Evolutionary conservation across 2,797 vertebrate genomes (phyloP).

Genomic region (Megaceryle alcyon): DNA sequence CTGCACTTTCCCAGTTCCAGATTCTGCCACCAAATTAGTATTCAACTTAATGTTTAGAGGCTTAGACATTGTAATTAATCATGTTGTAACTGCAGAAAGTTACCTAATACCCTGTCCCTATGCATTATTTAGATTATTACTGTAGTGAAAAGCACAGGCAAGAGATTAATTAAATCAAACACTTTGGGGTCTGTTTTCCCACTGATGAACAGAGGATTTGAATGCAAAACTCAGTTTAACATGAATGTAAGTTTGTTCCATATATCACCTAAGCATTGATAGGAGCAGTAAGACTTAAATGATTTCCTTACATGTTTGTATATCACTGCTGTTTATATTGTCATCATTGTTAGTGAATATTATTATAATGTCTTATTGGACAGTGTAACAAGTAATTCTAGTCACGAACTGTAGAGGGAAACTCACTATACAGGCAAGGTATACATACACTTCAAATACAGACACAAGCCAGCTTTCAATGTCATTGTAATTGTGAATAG

Average conservation of each 20-base stretch:
- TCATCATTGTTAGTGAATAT: not conserved
- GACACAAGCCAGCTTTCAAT: not conserved
- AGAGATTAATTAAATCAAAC: slow-evolving; percentile 73
- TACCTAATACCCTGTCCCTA: slow-evolving; percentile 52
- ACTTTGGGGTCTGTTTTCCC: slow-evolving; percentile 40
- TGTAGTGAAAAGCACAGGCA: slow-evolving; percentile 35
- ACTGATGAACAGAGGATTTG: slow-evolving; percentile 48
- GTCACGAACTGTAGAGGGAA: not conserved
- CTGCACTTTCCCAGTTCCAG: slow-evolving; percentile 44
- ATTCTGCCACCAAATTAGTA: slow-evolving; percentile 66
- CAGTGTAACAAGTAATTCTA: not conserved
- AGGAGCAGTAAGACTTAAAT: not conserved
- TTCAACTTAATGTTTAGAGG: slow-evolving; percentile 59
- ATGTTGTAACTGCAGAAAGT: slow-evolving; percentile 62
- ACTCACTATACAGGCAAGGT: not conserved
- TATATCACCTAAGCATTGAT: not conserved
- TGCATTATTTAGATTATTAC: slow-evolving; percentile 74
- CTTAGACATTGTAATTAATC: slow-evolving; percentile 75
- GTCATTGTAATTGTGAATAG: not conserved
- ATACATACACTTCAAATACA: not conserved
- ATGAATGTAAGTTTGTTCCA: slow-evolving; percentile 3
- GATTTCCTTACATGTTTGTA: not conserved
- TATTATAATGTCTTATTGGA: not conserved
- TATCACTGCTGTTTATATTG: not conserved
- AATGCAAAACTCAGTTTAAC: slow-evolving; percentile 27